These are phyloP conservation scores for Bursaphelenchus mucronatus DNA, from an alignment of 1,140 invertebrate species.

Conservation along the genomic window DNA sequence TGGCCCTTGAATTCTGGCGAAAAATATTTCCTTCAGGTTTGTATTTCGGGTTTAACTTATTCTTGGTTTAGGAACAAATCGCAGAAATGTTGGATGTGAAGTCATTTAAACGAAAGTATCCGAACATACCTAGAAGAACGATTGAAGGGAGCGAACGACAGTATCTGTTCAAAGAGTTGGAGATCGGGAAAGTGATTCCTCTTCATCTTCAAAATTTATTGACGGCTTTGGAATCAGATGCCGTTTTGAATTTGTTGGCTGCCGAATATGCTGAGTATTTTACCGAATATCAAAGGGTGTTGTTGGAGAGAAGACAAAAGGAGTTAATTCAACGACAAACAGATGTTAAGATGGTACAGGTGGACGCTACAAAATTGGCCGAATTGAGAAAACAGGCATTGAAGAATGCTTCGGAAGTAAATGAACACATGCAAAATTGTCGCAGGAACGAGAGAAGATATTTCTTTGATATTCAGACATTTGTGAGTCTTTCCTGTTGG, in stretches of 20 bases:
- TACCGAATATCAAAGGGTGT: conserved; percentile 42
- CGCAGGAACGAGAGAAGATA: conserved; percentile 8
- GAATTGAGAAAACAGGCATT: conserved; percentile 6
- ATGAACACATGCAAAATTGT: conserved; percentile 9
- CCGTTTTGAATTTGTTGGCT: conserved; percentile 36
- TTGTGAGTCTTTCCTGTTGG: not conserved
- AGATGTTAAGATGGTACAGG: not conserved
- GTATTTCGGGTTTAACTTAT: not conserved
- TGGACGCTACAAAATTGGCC: conserved; percentile 15
- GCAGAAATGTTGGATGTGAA: conserved; percentile 34
- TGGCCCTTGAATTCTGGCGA: conserved; percentile 35
- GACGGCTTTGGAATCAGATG: conserved; percentile 31
- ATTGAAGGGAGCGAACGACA: conserved; percentile 35
- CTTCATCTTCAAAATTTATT: conserved; percentile 29
- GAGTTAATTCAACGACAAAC: not conserved
- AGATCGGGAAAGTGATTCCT: conserved; percentile 20
- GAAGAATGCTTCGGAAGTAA: conserved; percentile 17
- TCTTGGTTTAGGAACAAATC: conserved; percentile 36
- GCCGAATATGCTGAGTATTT: conserved; percentile 32
- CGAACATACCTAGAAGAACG: conserved; percentile 27
- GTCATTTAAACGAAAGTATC: conserved; percentile 45
- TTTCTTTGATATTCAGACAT: conserved; percentile 21
- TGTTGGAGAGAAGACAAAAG: conserved; percentile 21
- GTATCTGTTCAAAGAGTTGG: conserved; percentile 26
- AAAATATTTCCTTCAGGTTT: conserved; percentile 14